Conservation (phyloP, 2,113 vertebrate species). For the Grallaria varia region DNA sequence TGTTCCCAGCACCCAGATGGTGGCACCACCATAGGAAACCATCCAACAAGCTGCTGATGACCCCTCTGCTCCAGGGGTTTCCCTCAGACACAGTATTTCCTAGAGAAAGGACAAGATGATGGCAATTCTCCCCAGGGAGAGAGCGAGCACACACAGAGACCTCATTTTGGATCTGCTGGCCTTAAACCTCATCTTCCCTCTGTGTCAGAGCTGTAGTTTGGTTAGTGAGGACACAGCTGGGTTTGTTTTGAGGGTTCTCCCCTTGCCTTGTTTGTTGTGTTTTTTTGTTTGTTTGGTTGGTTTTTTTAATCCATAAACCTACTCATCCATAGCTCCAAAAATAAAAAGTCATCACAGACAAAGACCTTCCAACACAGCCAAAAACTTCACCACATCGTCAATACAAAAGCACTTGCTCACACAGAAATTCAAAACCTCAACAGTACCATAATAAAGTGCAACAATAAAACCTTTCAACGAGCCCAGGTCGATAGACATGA, state of each 20-base stretch:
- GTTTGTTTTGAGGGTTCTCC: neutral
- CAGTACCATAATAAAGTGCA: neutral
- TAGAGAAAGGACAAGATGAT: neutral
- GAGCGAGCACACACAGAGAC: neutral
- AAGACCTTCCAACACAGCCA: neutral
- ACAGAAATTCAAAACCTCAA: neutral
- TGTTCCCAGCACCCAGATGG: neutral
- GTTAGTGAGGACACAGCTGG: neutral
- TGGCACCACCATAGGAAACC: neutral
- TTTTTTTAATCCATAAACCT: neutral
- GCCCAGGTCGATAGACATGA: neutral
- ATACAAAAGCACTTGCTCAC: neutral
- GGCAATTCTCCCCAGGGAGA: neutral
- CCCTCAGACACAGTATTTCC: neutral
- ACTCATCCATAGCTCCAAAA: neutral
- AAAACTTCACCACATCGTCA: neutral
- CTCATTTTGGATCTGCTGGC: neutral
- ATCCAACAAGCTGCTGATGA: neutral
- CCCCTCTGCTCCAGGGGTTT: neutral
- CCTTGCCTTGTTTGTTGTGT: neutral
- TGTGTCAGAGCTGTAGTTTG: neutral
- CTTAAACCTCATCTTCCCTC: neutral
- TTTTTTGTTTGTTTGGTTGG: no score
- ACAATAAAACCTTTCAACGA: neutral
- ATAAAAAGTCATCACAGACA: neutral